Base-by-base conservation (phyloP, 2,113 vertebrate species). In the Elachura formosa region DNA sequence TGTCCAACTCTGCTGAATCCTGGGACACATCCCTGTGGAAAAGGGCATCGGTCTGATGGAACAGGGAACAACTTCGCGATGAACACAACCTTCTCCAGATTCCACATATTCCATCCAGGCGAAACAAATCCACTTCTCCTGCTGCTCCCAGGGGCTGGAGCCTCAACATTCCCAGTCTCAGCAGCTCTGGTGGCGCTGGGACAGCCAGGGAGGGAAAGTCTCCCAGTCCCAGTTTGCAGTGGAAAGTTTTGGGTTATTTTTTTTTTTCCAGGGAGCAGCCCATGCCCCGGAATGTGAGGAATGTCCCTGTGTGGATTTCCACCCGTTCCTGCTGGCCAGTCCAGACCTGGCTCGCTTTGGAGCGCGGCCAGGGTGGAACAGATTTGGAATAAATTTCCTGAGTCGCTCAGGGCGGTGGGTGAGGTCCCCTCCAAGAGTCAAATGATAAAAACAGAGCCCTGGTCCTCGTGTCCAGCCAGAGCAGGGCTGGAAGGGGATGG, bases 261-360 rank as follows among this genome's bases (percentile, higher is more conserved):
- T 46, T 31, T 5, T 24, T 61, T 41, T n/a, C 9, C 19, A 7
- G 55, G 46, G 38, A 83, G 49, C 68, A 92, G 63, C 92, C 85
- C 28, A 29, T 94, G 92, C 66, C 49, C 31, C 1, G 22, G 90
- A 90, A 96, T 88, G 85, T 71, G 61, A 86, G 49, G 90, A 93
- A 96, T 86, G 94, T 94, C 82, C 88, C 93, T 26, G 22, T 54
- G 88, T 92, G 95, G 72, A 95, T 96, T 96, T 90, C 90, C 92
- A 94, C 43, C 78, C 61, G 0, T 49, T 54, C 82, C 91, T 84
- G 83, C 86, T 13, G 89, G 82, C 75, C 84, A 46, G 43, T 9
- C 10, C 20, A 8, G 40, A 64, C 31, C 2, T 40, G 71, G 54
- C 19, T 86, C 4, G 0, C 33, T 5, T 67, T 96, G 95, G 95